Percentiles rank a stretch among this genome's conserved stretches.
Conservation (phyloP, 2,113 vertebrate genomes). For the Amphiprion ocellaris region DNA sequence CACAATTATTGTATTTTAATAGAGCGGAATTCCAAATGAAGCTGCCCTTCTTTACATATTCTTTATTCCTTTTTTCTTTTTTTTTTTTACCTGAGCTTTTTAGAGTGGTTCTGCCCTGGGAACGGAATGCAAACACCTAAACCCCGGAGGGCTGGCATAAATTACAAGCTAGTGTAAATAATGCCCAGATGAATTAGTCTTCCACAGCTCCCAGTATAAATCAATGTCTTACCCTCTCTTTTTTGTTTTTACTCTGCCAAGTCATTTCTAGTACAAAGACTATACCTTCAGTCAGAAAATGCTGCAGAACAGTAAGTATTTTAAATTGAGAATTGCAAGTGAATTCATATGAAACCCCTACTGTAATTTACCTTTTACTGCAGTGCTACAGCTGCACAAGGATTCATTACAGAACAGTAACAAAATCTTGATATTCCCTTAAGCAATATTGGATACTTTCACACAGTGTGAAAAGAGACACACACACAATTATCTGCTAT, state of each 20-base stretch:
- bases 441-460: conserved; percentile 6
- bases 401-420: conserved; percentile 6
- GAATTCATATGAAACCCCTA: neutral
- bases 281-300: neutral
- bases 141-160: neutral
- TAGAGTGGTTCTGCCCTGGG: neutral
- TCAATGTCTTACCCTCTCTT: neutral
- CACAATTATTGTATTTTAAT: too few relatives aligned
- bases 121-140: neutral
- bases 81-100: neutral
- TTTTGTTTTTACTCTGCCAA: neutral
- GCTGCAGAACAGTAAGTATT: conserved; percentile 5
- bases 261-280: neutral
- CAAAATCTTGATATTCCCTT: conserved; percentile 28
- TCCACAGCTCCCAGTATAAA: neutral
- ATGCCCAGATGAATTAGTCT: conserved; percentile 3
- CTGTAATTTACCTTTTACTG: too few relatives aligned
- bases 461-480: conserved; percentile 21
- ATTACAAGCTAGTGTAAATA: neutral
- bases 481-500: conserved; percentile 34
- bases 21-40: too few relatives aligned
- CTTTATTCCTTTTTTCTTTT: too few relatives aligned
- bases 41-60: too few relatives aligned
- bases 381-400: neutral
- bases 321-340: neutral